Evolutionary conservation across 2,888 invertebrate species (phyloP).

Genomic region (Craniophora ligustri): DNA sequence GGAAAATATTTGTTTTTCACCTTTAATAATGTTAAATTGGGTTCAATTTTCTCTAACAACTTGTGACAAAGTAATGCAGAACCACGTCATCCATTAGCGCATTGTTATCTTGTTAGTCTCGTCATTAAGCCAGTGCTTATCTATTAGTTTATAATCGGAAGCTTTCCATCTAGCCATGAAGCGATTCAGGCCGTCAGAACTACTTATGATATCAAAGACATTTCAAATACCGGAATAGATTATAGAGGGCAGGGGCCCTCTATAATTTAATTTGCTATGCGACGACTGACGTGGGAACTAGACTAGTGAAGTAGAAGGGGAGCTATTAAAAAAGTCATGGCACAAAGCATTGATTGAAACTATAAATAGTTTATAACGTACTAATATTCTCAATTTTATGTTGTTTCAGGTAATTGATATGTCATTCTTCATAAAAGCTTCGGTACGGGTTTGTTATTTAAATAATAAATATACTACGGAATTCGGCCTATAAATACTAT

Average conservation of each 20-base stretch:
- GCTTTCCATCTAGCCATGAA: conserved; percentile 10
- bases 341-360: background rate
- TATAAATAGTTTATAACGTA: background rate
- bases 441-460: background rate
- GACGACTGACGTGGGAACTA: conserved; percentile 49
- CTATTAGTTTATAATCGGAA: conserved; percentile 27
- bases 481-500: no score
- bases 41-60: background rate
- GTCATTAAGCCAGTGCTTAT: conserved; percentile 7
- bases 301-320: conserved; percentile 17
- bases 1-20: background rate
- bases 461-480: no score
- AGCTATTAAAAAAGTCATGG: background rate
- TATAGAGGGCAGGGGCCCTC: no score
- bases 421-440: background rate
- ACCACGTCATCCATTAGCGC: background rate
- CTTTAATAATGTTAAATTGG: conserved; percentile 3
- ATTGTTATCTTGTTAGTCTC: conserved; percentile 1
- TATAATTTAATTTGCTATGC: conserved; percentile 41
- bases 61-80: background rate
- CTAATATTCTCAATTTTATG: conserved; percentile 2
- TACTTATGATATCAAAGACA: conserved; percentile 42
- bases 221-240: conserved; percentile 47
- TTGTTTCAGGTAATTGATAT: conserved; percentile 42
- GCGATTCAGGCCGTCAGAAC: conserved; percentile 8